Percentiles rank a stretch among this genome's conserved stretches.
Conservation (phyloP, 2,797 vertebrate genomes). For the Siniperca scherzeri region DNA sequence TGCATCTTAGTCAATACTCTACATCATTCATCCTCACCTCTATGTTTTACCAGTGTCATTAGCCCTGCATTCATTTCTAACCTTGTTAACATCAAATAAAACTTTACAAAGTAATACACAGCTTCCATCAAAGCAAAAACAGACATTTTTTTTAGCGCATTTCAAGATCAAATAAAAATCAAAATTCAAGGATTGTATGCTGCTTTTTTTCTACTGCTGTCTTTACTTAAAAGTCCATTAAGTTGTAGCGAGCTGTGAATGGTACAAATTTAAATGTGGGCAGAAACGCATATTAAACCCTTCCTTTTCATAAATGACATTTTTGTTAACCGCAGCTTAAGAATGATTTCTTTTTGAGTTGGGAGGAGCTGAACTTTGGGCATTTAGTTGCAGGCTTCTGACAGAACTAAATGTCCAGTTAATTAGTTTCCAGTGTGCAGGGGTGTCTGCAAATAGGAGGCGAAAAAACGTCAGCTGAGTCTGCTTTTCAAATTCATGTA, state of each 20-base stretch:
- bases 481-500: constrained; percentile 67
- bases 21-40: constrained; percentile 66
- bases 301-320: constrained; percentile 75
- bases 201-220: constrained; percentile 34
- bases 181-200: constrained; percentile 50
- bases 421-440: constrained; percentile 74
- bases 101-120: constrained; percentile 28
- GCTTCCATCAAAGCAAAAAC: constrained; percentile 37
- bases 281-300: constrained; percentile 71
- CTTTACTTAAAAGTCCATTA: constrained; percentile 77
- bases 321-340: constrained; percentile 76
- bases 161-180: constrained; percentile 55
- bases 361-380: constrained; percentile 66
- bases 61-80: constrained; percentile 43
- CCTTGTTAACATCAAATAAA: constrained; percentile 44
- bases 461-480: constrained; percentile 58
- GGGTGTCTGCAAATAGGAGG: constrained; percentile 56
- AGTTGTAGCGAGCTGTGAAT: constrained; percentile 60
- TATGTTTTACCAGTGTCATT: constrained; percentile 43
- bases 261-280: constrained; percentile 66
- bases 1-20: constrained; percentile 71
- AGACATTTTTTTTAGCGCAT: constrained; percentile 7
- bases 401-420: constrained; percentile 79
- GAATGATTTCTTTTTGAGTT: constrained; percentile 76
- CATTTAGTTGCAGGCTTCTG: constrained; percentile 61